Evolutionary conservation across 2,888 invertebrate species (phyloP).

Genomic region (Andrena hattorfiana): DNA sequence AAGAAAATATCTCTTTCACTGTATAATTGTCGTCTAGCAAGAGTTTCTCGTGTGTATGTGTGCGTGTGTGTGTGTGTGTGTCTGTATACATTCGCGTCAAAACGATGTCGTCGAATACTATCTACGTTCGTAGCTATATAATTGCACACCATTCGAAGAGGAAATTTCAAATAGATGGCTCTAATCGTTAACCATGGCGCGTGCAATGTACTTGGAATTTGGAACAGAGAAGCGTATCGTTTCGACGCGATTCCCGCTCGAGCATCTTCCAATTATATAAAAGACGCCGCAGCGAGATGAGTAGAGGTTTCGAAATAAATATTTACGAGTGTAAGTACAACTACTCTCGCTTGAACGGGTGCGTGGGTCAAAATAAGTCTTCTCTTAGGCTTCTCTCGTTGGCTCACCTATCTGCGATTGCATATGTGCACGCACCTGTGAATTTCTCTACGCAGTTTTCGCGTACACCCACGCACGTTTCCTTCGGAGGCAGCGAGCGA

Average conservation of each 20-base stretch:
- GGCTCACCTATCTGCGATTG: conserved; percentile 17
- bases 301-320: conserved; percentile 30
- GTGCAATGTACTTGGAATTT: not conserved
- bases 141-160: not conserved
- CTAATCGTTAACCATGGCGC: not conserved
- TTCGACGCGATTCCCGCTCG: conserved; percentile 14
- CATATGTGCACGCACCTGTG: not conserved
- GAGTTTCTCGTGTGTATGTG: not conserved
- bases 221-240: conserved; percentile 14
- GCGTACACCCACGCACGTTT: conserved; percentile 34
- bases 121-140: not conserved
- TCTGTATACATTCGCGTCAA: conserved; percentile 25
- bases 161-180: not conserved
- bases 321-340: conserved; percentile 47
- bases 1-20: conserved; percentile 55
- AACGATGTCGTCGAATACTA: conserved; percentile 39
- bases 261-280: not conserved
- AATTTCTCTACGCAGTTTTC: conserved; percentile 12
- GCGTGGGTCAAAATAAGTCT: conserved; percentile 72
- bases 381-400: conserved; percentile 72
- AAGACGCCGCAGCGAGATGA: not conserved
- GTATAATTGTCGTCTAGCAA: conserved; percentile 13
- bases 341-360: conserved; percentile 48
- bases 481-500: conserved; percentile 34
- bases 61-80: not conserved